Evolutionary conservation across 1,140 invertebrate species (phyloP), one percentile per base, ranked within the genome.

Genomic region (Drosophila leontia): DNA sequence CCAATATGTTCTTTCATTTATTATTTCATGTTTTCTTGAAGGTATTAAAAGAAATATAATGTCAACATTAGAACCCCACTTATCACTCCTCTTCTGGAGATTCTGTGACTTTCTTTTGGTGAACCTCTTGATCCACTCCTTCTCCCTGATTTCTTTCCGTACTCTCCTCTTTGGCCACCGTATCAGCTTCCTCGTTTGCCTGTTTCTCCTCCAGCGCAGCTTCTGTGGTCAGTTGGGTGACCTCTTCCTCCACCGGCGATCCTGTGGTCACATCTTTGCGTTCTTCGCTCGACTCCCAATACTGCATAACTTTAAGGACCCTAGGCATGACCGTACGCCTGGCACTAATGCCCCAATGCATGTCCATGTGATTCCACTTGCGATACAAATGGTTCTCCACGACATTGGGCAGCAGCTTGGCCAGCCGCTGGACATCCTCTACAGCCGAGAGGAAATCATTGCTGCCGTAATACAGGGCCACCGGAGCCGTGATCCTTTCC

Each of bases 401-500:
- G 0, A 93, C 77, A 67, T 92, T 91, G 32, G 91, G 92, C 12
- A 96, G 91, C 63, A 94, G 91, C n/a, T 92, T 91, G 5, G 93
- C 93, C 41, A 96, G 76, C 58, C 93, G 93, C 61, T 94, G 92
- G 0, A 96, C 94, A 88, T 96, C 95, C 23, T 81, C 77, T 3
- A 94, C 92, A 53, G 94, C 93, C 3, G 94, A 94, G 0, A 97
- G 87, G 72, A 94, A 95, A 85, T 98, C 97, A 72, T 96, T 96
- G 34, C 94, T 94, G 13, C 95, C 95, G 76, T 95, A 97, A 86
- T 96, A 96, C 6, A 97, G 79, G 29, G 94, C 95, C 3, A 96
- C 93, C 0, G 96, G 95, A 0, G 94, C 93, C 0, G 92, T 94
- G 3, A 96, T 92, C 29, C 93, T 94, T 2, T 88, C 83, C 1